Base-by-base conservation (phyloP, 2,113 vertebrate species). In the Trogon melanurus region DNA sequence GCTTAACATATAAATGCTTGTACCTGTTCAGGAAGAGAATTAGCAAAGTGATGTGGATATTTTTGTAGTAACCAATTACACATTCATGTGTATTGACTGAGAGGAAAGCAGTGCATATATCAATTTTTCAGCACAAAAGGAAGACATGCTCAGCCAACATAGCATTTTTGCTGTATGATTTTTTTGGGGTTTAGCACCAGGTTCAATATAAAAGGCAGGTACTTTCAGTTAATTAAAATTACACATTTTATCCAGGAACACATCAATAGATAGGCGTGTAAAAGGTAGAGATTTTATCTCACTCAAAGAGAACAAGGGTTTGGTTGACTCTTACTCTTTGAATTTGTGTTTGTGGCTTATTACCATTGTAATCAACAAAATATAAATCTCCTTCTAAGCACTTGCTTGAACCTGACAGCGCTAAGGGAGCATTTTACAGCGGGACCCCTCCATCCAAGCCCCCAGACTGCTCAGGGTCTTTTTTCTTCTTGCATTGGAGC, bases 261-360 rank as follows among this genome's bases (percentile, higher is more conserved):
- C 96, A 94, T 95, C 95, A 96, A 89, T 62, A 96, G 87, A 97
- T 91, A 95, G 91, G 95, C 1, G 0, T 94, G 89, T 94, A 95
- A 89, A 87, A 91, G 66, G 93, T 13, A 32, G 62, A 95, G 96
- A 97, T 97, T 74, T 91, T 96, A 96, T 97, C 95, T 62, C 22
- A 2, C 89, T 94, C 91, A 91, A 97, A 96, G 70, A 89, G 87
- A 96, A 96, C 95, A 97, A 82, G 89, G 91, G 73, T 96, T 96
- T 95, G 91, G 91, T 96, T 95, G 89, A 73, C 75, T 96, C 66
- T 94, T 41, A 75, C 91, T 89, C 96, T 96, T 96, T 96, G 93
- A 96, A 93, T 96, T 96, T 94, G 91, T 88, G 91, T 95, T 96
- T 96, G 95, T 85, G 95, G 94, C 87, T 95, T 96, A 96, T 89